Evolutionary conservation across 2,797 vertebrate species (phyloP).

Genomic region (Taenioides sp.): DNA sequence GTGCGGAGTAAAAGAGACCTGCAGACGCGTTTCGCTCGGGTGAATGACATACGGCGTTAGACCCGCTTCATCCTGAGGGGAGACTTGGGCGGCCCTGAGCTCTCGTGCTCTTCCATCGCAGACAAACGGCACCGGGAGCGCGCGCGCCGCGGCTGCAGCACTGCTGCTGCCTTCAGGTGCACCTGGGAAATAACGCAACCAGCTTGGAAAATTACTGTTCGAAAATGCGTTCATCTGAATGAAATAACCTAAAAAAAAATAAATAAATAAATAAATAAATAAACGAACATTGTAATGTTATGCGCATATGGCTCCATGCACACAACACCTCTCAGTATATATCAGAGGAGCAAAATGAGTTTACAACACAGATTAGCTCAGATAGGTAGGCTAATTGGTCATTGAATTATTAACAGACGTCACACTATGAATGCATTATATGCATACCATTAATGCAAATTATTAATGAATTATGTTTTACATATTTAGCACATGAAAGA

Average conservation of each 20-base stretch:
- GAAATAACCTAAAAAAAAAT: neutral
- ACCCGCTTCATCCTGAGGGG: slow-evolving; percentile 42
- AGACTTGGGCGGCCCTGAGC: slow-evolving; percentile 47
- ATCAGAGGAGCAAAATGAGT: neutral
- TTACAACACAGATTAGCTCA: neutral
- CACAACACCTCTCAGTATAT: neutral
- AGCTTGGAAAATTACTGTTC: neutral
- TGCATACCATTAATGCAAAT: neutral
- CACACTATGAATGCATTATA: neutral
- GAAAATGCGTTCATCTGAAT: neutral
- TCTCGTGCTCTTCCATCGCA: slow-evolving; percentile 55
- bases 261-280: too few relatives aligned
- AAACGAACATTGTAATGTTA: neutral
- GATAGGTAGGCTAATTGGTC: neutral
- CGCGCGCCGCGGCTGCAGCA: slow-evolving; percentile 52
- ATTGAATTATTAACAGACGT: neutral
- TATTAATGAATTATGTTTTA: neutral
- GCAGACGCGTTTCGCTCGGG: slow-evolving; percentile 7
- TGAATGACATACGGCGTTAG: slow-evolving; percentile 32
- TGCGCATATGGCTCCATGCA: neutral
- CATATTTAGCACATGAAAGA: neutral
- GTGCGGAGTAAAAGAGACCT: slow-evolving; percentile 20
- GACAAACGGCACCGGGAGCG: slow-evolving; percentile 28
- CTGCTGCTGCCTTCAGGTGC: slow-evolving; percentile 51
- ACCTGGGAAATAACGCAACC: neutral